Evolutionary conservation across 2,797 vertebrate genomes (phyloP), one percentile per base, ranked within the genome.

Genomic region (Diplodus sargus): DNA sequence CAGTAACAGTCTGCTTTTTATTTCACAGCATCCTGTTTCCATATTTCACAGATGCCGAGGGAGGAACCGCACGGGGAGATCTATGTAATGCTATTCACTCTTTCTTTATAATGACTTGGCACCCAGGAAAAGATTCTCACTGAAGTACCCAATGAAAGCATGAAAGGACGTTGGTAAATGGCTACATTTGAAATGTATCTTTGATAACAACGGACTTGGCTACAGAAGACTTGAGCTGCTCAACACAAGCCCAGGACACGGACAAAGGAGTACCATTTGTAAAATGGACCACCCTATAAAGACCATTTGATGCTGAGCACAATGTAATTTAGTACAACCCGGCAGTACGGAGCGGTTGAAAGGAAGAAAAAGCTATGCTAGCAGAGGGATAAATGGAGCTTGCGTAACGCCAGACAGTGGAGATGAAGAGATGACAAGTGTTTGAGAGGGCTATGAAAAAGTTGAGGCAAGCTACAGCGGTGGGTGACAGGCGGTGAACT

Each of bases 171-270:
- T 28, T 47, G 68, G 48, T 72, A 48, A 84, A 79, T 74, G 7
- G 73, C 74, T 66, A 54, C 53, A 74, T 83, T 74, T 77, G 52
- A 74, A 80, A 85, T 53, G 54, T 58, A 61, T 57, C 74, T 76
- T 76, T 83, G 74, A 67, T 61, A 57, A 82, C 65, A 78, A 58
- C n/a, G 62, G 52, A 77, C 13, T 23, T 75, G 64, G 81, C 80
- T 45, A 25, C 22, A 65, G 48, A 83, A 74, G 30, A 79, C 78
- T n/a, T 61, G 18, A 71, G 67, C n/a, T 48, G 43, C 30, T 59
- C 59, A 70, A 57, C 23, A 75, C 43, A 75, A 52, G 49, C 22
- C 16, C 28, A 64, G 54, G 77, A 48, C 53, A 81, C 88, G 76
- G 79, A 81, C 74, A 59, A 57, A 76, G 48, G 17, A 5, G 22